A percentile compares a stretch with the other conserved stretches of the same genome.
phyloP scores from a whole-genome alignment of 2,888 invertebrate species.

The Tetragnatha montana region DNA sequence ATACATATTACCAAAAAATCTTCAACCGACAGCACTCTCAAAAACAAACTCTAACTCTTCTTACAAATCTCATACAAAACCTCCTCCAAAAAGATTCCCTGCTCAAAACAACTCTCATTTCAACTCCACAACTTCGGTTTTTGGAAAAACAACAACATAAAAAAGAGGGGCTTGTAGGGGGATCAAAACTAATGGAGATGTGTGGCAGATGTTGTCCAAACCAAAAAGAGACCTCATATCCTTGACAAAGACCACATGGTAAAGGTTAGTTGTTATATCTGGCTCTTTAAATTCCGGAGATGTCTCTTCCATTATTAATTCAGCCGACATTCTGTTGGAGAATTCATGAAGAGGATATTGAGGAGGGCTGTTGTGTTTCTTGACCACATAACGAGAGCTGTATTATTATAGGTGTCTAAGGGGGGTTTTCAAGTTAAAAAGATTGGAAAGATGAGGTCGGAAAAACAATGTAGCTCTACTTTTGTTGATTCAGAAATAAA shows the following conservation, averaged over 20 bases:
- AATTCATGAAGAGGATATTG: background rate
- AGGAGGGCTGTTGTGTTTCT: background rate
- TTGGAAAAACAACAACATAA: background rate
- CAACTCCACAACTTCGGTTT: too few species aligned
- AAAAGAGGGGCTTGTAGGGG: background rate
- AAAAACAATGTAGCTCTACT: too few species aligned
- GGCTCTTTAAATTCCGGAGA: background rate
- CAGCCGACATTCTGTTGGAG: background rate
- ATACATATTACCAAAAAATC: too few species aligned
- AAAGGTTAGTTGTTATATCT: background rate
- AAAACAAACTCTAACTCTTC: background rate
- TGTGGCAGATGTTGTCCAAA: background rate
- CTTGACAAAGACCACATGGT: background rate
- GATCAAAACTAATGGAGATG: background rate
- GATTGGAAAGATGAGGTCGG: too few species aligned
- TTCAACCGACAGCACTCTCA: background rate
- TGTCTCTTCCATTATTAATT: background rate
- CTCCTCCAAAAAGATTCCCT: background rate
- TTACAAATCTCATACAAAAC: background rate
- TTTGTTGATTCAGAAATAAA: too few species aligned
- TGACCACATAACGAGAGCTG: too few species aligned
- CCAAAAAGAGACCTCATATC: background rate
- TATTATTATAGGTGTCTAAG: too few species aligned
- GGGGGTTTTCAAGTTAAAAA: too few species aligned
- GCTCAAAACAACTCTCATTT: too few species aligned